Evolutionary conservation across 2,113 vertebrate species (phyloP).

Genomic region (Falco punctatus): DNA sequence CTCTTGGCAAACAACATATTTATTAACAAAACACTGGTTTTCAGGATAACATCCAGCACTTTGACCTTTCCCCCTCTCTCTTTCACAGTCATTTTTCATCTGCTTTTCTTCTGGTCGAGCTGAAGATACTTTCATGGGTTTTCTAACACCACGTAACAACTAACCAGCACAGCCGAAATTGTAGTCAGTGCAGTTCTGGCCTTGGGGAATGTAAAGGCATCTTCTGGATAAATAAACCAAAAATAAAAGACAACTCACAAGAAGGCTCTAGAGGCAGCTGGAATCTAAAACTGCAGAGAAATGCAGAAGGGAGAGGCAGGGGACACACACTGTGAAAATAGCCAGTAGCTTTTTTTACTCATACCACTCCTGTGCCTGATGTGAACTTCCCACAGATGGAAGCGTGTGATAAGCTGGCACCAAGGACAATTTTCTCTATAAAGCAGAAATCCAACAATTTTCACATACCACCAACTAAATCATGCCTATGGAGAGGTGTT

Average conservation of each 20-base stretch:
- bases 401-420: background rate
- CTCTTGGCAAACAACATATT: background rate
- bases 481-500: background rate
- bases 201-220: background rate
- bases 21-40: conserved; percentile 26
- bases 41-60: background rate
- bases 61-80: background rate
- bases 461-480: background rate
- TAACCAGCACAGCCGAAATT: background rate
- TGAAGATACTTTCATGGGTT: background rate
- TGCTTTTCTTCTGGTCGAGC: background rate
- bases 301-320: background rate
- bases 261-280: background rate
- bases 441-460: background rate
- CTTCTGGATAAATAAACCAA: conserved; percentile 28
- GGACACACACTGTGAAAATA: background rate
- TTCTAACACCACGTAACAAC: background rate
- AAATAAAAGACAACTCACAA: background rate
- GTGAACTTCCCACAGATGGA: background rate
- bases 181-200: background rate
- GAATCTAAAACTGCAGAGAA: conserved; percentile 7
- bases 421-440: background rate
- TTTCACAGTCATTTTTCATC: conserved; percentile 6
- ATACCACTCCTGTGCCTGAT: background rate
- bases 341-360: background rate